These are phyloP conservation scores for Drosophila formosana DNA, from an alignment of 2,888 invertebrate species.

Conservation along the genomic window DNA sequence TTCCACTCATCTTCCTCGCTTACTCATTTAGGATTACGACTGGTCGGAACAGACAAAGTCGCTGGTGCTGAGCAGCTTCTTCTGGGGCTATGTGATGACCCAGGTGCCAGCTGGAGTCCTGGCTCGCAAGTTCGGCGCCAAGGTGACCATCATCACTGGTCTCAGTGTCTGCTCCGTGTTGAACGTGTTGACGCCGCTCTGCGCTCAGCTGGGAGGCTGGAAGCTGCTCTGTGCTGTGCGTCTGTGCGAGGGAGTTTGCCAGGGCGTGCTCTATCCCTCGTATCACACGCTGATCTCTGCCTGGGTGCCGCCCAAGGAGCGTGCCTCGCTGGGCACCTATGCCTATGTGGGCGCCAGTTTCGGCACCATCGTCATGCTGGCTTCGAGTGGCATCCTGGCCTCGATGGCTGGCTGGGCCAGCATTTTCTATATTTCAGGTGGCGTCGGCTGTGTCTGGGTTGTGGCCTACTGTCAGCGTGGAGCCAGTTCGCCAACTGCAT, in stretches of 20 bases:
- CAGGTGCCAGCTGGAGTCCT: constrained; percentile 89
- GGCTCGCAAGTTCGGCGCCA: constrained; percentile 90
- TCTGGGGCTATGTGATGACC: constrained; percentile 89
- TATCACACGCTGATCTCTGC: constrained; percentile 90
- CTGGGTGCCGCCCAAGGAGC: constrained; percentile 89
- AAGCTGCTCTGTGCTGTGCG: constrained; percentile 88
- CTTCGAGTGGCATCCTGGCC: constrained; percentile 89
- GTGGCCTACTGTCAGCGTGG: constrained; percentile 87
- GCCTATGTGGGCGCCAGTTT: constrained; percentile 88
- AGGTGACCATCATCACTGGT: constrained; percentile 86
- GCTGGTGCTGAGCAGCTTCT: constrained; percentile 88
- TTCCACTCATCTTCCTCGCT: neutral
- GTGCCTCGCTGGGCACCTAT: constrained; percentile 87
- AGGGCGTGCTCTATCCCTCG: constrained; percentile 90
- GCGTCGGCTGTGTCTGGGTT: constrained; percentile 86
- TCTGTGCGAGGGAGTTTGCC: constrained; percentile 90
- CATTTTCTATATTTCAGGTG: constrained; percentile 88
- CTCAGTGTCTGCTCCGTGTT: constrained; percentile 88
- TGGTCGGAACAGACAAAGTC: constrained; percentile 87
- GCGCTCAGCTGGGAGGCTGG: constrained; percentile 88
- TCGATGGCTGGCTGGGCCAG: constrained; percentile 88
- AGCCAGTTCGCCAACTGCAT: constrained; percentile 87
- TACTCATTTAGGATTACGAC: constrained; percentile 86
- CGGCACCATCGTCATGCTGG: constrained; percentile 90
- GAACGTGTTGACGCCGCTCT: constrained; percentile 89